These are phyloP conservation scores for Aleiodes sp. DNA, from an alignment of 1,140 invertebrate species.

Conservation along the genomic window DNA sequence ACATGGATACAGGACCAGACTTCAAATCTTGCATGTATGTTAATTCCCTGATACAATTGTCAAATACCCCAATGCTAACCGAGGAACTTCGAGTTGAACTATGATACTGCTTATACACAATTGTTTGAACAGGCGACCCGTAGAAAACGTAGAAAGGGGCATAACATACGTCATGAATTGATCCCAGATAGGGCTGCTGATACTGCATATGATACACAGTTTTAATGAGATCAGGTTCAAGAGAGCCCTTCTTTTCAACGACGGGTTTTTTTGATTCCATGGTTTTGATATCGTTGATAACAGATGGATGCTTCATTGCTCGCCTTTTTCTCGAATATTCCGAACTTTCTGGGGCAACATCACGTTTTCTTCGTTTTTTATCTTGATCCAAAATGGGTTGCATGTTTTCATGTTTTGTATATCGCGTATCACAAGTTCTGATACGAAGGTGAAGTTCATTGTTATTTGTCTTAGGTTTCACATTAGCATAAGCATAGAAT, in stretches of 20 bases:
- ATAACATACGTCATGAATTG: neutral
- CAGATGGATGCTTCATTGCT: too few relatives aligned
- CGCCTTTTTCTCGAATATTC: neutral
- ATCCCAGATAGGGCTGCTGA: neutral
- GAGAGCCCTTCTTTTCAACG: neutral
- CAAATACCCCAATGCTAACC: neutral
- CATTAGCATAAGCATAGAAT: neutral
- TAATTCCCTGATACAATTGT: neutral
- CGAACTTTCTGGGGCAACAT: too few relatives aligned
- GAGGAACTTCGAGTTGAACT: neutral
- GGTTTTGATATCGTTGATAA: too few relatives aligned
- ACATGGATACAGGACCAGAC: neutral
- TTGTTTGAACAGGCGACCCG: neutral
- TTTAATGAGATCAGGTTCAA: neutral
- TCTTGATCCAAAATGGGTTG: neutral
- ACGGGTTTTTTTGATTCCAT: too few relatives aligned
- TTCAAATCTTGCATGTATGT: neutral
- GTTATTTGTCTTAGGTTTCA: neutral
- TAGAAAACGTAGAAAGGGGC: neutral
- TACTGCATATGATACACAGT: neutral
- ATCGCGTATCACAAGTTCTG: neutral
- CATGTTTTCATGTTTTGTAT: neutral
- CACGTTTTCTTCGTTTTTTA: neutral
- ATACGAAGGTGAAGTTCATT: neutral
- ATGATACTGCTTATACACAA: neutral